Base-by-base conservation (phyloP, 2,797 vertebrate genomes). In the Lithobates sylvaticus region DNA sequence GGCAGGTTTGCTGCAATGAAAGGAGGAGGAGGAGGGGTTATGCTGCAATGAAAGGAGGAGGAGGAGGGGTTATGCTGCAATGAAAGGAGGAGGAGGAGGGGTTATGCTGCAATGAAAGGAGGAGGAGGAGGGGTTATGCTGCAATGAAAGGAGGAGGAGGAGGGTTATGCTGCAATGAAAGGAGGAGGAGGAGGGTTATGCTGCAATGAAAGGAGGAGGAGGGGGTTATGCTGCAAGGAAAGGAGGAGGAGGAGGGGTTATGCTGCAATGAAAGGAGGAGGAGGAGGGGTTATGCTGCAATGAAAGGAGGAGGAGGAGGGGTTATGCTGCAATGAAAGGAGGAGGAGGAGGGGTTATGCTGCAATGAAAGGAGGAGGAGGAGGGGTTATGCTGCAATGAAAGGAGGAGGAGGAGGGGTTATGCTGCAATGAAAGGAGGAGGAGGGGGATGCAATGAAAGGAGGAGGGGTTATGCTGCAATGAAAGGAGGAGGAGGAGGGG, bases 1-100 rank as follows among this genome's bases (percentile, higher is more conserved):
- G 98, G 98, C 21, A 99, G 91, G 91, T 99, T 99, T 44, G 98
- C 97, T 99, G 87, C 0, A 32, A 75, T 8, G 15, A 10, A 5
- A 72, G 27, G 16, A 26, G 26, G 16, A 10, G 50, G 7, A 39
- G 29, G n/a, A n/a, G n/a, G n/a, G n/a, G n/a, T n/a, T n/a, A n/a
- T 44, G 98, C 97, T 99, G 87, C 0, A 32, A 75, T 8, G 15
- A 10, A 5, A 72, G 27, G 16, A 26, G 26, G 16, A 10, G 50
- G 7, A 39, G 29, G n/a, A n/a, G n/a, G n/a, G n/a, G n/a, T n/a
- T n/a, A n/a, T 44, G 98, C 97, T 99, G 87, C 0, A 32, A 75
- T 8, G 15, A 10, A 5, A 72, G 27, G 16, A 26, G 26, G 16
- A 10, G 50, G 7, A 39, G 29, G n/a, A n/a, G n/a, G n/a, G n/a